Base-by-base conservation (phyloP, 2,888 invertebrate species). In the Pimpla rufipes region DNA sequence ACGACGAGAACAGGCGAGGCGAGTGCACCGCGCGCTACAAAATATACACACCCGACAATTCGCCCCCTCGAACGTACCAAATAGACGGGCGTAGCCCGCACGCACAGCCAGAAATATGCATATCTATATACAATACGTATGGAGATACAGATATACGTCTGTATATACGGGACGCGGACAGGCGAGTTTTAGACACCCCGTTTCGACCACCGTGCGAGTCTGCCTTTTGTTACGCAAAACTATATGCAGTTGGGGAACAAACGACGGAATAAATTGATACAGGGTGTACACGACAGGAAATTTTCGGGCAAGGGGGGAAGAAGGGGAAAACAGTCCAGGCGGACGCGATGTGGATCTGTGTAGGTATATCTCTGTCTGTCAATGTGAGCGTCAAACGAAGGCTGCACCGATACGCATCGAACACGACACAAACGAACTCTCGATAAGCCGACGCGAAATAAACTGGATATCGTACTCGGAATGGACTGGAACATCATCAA, bases 151-250 rank as follows among this genome's bases (percentile, higher is more conserved):
- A 45, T 16, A 50, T 68, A 7, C 18, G 52, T 52, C 13, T 45
- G 5, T 37, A 42, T 40, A 47, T 45, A 71, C 11, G 21, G 52
- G 29, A 55, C 52, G 21, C 18, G 42, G 18, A 67, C 59, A 62
- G 79, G 52, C 71, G 52, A 42, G 59, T 83, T 77, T 79, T 67
- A 35, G 83, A 45, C 79, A 83, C 47, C 83, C 71, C 59, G 70
- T 66, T 70, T 42, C 64, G 70, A 66, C 62, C 68, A 74, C 64
- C 66, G 75, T 42, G 64, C 55, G 55, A 77, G 73, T 77, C 47
- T 74, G 52, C 64, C 83, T 80, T 80, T 83, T 83, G 83, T 83
- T 80, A 83, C 83, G 83, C 80, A 83, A 83, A 83, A 74, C 80
- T 68, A 42, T 68, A 42, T 68, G 42, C 67, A 67, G 18, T 76